Evolutionary conservation across 2,888 invertebrate genomes (phyloP).

Genomic region (Euplagia quadripunctaria): DNA sequence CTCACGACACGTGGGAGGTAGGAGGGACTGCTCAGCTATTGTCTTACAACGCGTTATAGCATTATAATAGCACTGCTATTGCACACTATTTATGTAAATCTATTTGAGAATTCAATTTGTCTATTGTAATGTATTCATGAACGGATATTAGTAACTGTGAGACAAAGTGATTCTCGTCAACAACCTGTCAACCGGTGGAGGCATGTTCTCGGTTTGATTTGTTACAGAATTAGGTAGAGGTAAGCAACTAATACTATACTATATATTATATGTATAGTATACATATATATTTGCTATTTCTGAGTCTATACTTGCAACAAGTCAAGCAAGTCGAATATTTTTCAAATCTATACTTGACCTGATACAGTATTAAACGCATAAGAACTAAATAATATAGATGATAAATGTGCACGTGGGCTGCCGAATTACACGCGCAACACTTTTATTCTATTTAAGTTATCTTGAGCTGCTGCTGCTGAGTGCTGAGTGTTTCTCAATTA

Average conservation of each 20-base stretch:
- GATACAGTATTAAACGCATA: neutral
- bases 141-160: slow-evolving; percentile 71
- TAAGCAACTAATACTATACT: neutral
- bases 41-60: slow-evolving; percentile 84
- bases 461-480: neutral
- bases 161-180: slow-evolving; percentile 68
- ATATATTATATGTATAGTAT: neutral
- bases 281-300: neutral
- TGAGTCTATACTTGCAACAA: neutral
- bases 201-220: slow-evolving; percentile 52
- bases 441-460: neutral
- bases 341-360: neutral
- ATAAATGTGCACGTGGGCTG: neutral
- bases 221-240: slow-evolving; percentile 37
- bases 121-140: slow-evolving; percentile 78
- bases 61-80: slow-evolving; percentile 81
- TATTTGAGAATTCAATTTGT: slow-evolving; percentile 84
- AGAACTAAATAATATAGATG: neutral
- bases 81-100: slow-evolving; percentile 85
- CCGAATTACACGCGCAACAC: neutral
- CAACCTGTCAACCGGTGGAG: slow-evolving; percentile 68
- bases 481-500: too few species aligned
- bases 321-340: neutral
- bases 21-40: slow-evolving; percentile 78
- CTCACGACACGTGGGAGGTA: slow-evolving; percentile 77